These are phyloP conservation scores for Watsonalla binaria DNA, from an alignment of 2,888 invertebrate genomes.

Conservation along the genomic window DNA sequence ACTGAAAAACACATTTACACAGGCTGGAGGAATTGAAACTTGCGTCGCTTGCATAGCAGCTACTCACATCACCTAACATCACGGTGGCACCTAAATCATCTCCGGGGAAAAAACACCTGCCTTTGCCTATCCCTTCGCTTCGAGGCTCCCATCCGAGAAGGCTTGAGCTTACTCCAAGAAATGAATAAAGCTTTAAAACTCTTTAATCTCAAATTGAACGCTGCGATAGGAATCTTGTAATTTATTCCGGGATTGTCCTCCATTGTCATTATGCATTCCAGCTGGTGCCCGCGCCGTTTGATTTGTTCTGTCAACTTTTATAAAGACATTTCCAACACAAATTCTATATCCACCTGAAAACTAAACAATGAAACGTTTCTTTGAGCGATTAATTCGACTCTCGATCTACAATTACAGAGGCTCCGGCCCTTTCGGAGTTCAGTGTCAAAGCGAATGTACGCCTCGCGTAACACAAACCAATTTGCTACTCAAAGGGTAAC, in stretches of 20 bases:
- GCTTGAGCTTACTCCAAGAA: too few relatives aligned
- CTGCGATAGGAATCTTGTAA: not conserved
- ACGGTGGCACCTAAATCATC: too few relatives aligned
- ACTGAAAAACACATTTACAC: too few relatives aligned
- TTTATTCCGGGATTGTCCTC: not conserved
- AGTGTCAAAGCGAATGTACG: conserved; percentile 50
- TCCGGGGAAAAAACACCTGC: too few relatives aligned
- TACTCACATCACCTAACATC: too few relatives aligned
- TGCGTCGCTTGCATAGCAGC: too few relatives aligned
- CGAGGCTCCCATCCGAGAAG: too few relatives aligned
- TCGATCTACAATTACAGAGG: conserved; percentile 55
- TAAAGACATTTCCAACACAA: conserved; percentile 4
- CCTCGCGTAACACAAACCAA: conserved; percentile 18
- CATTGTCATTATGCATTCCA: not conserved
- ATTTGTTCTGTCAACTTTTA: not conserved
- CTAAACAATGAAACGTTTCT: conserved; percentile 33
- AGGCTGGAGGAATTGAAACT: too few relatives aligned
- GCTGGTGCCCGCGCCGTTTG: not conserved
- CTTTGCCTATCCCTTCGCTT: too few relatives aligned
- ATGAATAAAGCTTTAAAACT: not conserved
- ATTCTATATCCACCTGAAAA: conserved; percentile 17
- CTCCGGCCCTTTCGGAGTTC: conserved; percentile 47
- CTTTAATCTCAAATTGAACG: not conserved
- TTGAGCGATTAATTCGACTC: conserved; percentile 54
- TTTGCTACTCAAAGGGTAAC: conserved; percentile 17